Evolutionary conservation across 2,797 vertebrate species (phyloP), one percentile per base, ranked within the genome.

Genomic region (Acipenser ruthenus): DNA sequence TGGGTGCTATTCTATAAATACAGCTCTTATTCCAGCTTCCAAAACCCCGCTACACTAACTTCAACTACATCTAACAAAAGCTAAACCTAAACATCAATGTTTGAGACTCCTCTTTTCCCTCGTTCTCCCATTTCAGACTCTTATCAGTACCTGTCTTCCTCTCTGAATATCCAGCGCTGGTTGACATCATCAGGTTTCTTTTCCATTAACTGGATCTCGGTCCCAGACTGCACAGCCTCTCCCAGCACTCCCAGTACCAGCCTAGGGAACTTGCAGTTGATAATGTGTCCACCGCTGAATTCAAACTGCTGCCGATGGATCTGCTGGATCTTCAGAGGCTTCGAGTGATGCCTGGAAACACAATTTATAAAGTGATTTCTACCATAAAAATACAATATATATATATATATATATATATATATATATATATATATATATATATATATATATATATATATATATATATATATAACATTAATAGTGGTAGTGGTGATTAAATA

Each of bases 271-370:
- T 59, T 56, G 23, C 1, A 50, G 63, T 53, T 72, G 73, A 76
- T 67, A 66, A 83, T 62, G n/a, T 73, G 68, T 6, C 75, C 68
- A 1, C 76, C 74, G 75, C 66, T 72, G 67, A 76, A 80, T 64
- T 77, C 76, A 76, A 79, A 83, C 52, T 79, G 76, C 61, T 78
- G 83, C 6, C 1, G 48, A 15, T 69, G 51, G 12, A 15, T n/a
- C 64, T 73, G 70, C 15, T 61, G 51, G 51, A 71, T 10, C 58
- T 73, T 75, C 1, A 13, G n/a, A 1, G 13, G 12, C 60, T 77
- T 70, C 62, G 61, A 55, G 9, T 66, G 73, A 64, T 23, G 48
- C 61, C 75, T 82, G 71, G 71, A 72, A 60, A 10, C n/a, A 60
- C 7, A 60, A 18, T 60, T 9, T 9, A 9, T 53, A 53, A 9